phyloP scores from a whole-genome alignment of 92 coral and sea anemone species.

The Palythoa grandiflora region DNA sequence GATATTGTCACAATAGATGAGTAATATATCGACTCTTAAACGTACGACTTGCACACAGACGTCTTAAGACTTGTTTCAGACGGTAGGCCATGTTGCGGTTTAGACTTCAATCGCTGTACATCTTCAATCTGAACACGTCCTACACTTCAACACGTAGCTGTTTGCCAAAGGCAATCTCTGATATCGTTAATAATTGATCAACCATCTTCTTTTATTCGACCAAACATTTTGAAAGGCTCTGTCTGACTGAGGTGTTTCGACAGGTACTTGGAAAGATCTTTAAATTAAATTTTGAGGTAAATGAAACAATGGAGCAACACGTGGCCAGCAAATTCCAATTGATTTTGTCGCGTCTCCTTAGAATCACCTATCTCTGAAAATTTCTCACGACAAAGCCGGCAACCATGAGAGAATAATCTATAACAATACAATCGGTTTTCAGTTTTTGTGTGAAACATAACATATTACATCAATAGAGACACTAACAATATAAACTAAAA shows the following conservation, averaged over 20 bases:
- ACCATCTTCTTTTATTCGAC: conserved; percentile 1
- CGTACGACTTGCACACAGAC: background rate
- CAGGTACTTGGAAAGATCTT: conserved; percentile 19
- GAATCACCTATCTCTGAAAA: conserved; percentile 9
- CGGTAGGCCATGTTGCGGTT: background rate
- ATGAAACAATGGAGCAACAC: background rate
- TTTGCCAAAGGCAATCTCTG: background rate
- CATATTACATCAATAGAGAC: background rate
- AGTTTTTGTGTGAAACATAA: conserved; percentile 1
- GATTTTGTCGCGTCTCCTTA: conserved; percentile 3
- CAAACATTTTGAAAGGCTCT: conserved; percentile 35
- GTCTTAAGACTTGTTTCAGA: background rate
- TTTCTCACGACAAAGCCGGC: conserved; percentile 6
- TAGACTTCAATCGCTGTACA: background rate
- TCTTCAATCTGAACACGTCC: background rate
- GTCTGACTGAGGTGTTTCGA: background rate
- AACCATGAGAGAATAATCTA: background rate
- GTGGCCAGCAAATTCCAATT: conserved; percentile 26
- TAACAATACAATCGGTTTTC: background rate
- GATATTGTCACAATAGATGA: conserved; percentile 1
- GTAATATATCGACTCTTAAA: background rate
- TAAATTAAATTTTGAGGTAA: background rate
- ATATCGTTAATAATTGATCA: conserved; percentile 20
- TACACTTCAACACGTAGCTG: background rate
- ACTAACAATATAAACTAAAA: background rate